phyloP scores from a whole-genome alignment of 2,113 vertebrate genomes.

The Onychostoma macrolepis region DNA sequence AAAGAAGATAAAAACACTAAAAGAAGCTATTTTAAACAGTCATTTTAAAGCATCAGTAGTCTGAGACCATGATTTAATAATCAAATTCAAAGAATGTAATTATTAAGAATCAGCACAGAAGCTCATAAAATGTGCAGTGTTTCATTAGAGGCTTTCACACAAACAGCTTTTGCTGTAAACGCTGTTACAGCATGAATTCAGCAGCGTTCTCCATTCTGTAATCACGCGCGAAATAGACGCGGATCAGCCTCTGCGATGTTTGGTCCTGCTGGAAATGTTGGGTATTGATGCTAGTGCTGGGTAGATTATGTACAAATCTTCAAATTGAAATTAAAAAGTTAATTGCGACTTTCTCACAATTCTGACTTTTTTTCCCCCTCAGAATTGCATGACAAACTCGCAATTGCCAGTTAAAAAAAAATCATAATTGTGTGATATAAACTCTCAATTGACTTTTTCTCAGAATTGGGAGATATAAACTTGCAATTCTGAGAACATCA shows the following conservation, averaged over 20 bases:
- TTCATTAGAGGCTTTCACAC: conserved; percentile 9
- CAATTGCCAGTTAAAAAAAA: too few species aligned
- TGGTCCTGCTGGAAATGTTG: not conserved
- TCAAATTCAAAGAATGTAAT: conserved; percentile 24
- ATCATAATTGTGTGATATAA: too few species aligned
- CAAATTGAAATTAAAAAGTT: too few species aligned
- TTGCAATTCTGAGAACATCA: too few species aligned
- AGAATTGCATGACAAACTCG: too few species aligned
- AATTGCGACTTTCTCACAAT: too few species aligned
- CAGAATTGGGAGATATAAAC: too few species aligned
- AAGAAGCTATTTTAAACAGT: not conserved
- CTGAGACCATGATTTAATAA: conserved; percentile 12
- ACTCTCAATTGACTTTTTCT: too few species aligned
- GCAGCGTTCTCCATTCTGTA: too few species aligned
- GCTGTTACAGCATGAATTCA: not conserved
- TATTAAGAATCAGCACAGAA: conserved; percentile 1
- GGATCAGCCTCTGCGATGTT: not conserved
- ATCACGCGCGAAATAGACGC: not conserved
- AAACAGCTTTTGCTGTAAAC: not conserved
- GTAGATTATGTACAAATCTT: not conserved
- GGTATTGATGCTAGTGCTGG: too few species aligned
- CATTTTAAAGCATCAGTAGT: not conserved
- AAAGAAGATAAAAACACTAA: not conserved
- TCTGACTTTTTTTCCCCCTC: too few species aligned
- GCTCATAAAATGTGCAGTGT: not conserved